Conservation (phyloP, 2,888 invertebrate genomes). For the Caenorhabditis sp. region DNA sequence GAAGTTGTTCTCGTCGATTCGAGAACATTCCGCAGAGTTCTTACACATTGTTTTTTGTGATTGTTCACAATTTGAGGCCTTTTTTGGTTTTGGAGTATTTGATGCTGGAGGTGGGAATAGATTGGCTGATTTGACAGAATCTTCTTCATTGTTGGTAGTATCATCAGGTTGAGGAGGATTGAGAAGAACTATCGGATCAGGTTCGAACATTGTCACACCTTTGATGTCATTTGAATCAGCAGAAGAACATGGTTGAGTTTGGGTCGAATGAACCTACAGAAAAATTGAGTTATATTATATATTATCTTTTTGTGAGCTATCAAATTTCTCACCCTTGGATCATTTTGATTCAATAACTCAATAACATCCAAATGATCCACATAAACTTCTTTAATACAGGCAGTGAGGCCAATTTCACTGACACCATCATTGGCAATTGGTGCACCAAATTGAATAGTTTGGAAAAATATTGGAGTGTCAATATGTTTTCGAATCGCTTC, state of each 20-base stretch:
- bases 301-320: no score
- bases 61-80: slow-evolving; percentile 35
- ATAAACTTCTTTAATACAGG: slow-evolving; percentile 48
- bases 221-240: slow-evolving; percentile 7
- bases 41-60: slow-evolving; percentile 49
- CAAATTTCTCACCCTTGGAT: slow-evolving; percentile 48
- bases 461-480: slow-evolving; percentile 17
- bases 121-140: slow-evolving; percentile 10
- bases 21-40: slow-evolving; percentile 45
- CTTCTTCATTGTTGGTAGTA: slow-evolving; percentile 5
- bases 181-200: slow-evolving; percentile 19
- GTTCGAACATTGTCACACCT: slow-evolving; percentile 14
- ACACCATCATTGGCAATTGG: slow-evolving; percentile 30
- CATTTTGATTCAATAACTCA: slow-evolving; percentile 26
- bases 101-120: slow-evolving; percentile 28
- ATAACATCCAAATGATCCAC: slow-evolving; percentile 53
- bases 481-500: slow-evolving; percentile 3
- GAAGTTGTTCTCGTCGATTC: slow-evolving; percentile 26
- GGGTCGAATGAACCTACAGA: slow-evolving; percentile 11
- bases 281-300: no score
- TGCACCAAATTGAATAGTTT: slow-evolving; percentile 39
- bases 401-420: slow-evolving; percentile 47
- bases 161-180: slow-evolving; percentile 4
- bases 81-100: slow-evolving; percentile 1
- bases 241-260: slow-evolving; percentile 14